These are phyloP conservation scores for Calidris pygmaea DNA, from an alignment of 2,113 vertebrate species.

Conservation along the genomic window DNA sequence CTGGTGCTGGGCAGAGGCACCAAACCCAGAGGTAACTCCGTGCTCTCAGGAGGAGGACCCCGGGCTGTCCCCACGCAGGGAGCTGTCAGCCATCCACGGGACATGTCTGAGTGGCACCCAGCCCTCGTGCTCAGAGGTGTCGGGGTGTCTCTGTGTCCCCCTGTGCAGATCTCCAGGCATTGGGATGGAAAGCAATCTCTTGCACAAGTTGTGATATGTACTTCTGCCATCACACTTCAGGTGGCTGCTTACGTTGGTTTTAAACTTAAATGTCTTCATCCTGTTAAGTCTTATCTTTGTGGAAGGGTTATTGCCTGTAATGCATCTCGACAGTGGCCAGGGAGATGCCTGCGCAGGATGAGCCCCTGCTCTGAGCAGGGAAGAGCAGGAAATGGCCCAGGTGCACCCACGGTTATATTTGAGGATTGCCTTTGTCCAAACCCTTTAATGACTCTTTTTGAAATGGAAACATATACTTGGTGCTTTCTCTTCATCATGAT, in stretches of 20 bases:
- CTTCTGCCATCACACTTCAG: not conserved
- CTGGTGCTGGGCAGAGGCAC: not conserved
- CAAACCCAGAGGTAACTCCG: not conserved
- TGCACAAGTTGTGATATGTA: rapidly evolving
- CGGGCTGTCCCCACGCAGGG: not conserved
- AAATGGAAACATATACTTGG: not conserved
- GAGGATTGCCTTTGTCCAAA: not conserved
- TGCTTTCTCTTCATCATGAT: not conserved
- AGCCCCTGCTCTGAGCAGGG: not conserved
- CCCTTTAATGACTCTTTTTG: not conserved
- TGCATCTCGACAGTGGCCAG: not conserved
- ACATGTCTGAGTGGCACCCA: rapidly evolving
- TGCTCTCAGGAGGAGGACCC: rapidly evolving
- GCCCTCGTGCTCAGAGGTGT: not conserved
- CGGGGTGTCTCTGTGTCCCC: not conserved
- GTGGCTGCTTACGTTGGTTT: not conserved
- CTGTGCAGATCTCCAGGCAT: rapidly evolving
- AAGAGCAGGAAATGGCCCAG: not conserved
- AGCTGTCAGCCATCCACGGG: rapidly evolving
- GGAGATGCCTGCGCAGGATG: not conserved
- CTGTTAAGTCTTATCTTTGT: not conserved
- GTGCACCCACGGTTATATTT: not conserved
- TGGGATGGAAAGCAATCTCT: not conserved
- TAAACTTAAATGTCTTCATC: not conserved
- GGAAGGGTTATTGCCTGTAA: not conserved